phyloP scores from a whole-genome alignment of 2,797 vertebrate species.

The Gymnocypris eckloni region DNA sequence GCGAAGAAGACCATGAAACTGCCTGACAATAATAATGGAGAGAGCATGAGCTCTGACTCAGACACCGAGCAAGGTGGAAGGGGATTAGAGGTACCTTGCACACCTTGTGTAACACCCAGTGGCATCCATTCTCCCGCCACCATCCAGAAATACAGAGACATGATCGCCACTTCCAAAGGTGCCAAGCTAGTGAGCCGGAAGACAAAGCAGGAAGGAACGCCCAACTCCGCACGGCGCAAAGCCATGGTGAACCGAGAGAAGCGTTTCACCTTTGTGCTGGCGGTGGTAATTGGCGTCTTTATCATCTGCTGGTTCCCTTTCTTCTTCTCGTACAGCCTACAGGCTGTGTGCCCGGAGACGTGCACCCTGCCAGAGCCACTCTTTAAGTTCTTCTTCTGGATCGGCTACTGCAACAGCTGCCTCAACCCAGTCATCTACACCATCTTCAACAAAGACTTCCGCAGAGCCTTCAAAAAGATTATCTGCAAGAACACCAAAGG shows the following conservation, averaged over 20 bases:
- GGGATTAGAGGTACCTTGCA: constrained; percentile 62
- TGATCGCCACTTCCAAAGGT: constrained; percentile 84
- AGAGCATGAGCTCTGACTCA: constrained; percentile 80
- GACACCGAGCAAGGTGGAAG: constrained; percentile 77
- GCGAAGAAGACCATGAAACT: constrained; percentile 66
- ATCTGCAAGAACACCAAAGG: constrained; percentile 84
- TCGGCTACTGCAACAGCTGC: constrained; percentile 95
- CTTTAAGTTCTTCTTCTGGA: constrained; percentile 97
- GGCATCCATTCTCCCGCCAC: constrained; percentile 78
- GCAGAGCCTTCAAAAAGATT: constrained; percentile 91
- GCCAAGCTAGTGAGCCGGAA: constrained; percentile 80
- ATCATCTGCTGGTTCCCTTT: constrained; percentile 97
- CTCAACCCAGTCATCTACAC: constrained; percentile 96
- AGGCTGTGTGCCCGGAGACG: constrained; percentile 84
- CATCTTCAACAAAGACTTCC: constrained; percentile 95
- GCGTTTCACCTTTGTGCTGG: constrained; percentile 92
- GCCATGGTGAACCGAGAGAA: constrained; percentile 90
- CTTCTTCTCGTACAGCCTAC: constrained; percentile 94
- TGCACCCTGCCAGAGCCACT: constrained; percentile 84
- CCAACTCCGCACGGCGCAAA: constrained; percentile 84
- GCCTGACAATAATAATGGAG: constrained; percentile 80
- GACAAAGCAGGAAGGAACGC: constrained; percentile 71
- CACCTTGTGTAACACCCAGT: constrained; percentile 68
- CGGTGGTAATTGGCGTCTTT: constrained; percentile 94
- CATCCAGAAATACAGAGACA: constrained; percentile 79